Percentiles rank a stretch among this genome's conserved stretches.
These are phyloP conservation scores for Athene cunicularia DNA, from an alignment of 2,113 vertebrate genomes.

Conservation along the genomic window DNA sequence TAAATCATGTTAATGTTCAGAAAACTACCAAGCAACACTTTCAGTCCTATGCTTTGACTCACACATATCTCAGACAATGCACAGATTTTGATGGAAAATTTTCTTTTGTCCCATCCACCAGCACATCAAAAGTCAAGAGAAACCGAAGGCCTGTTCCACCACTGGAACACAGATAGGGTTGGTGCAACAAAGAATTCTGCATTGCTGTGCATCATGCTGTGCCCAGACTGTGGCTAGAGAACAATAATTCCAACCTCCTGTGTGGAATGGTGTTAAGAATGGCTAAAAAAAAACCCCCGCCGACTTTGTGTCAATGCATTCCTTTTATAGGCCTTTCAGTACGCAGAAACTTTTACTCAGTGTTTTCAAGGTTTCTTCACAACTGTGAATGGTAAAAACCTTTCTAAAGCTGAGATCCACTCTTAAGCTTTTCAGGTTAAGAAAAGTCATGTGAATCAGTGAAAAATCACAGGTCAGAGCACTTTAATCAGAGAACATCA, in stretches of 20 bases:
- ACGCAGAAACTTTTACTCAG: not conserved
- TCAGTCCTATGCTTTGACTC: not conserved
- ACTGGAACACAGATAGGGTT: not conserved
- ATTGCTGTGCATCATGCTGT: not conserved
- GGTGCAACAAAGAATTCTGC: not conserved
- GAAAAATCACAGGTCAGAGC: not conserved
- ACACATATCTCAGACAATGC: not conserved
- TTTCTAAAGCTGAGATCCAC: not conserved
- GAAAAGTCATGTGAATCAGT: not conserved
- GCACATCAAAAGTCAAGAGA: not conserved
- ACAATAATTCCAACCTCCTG: not conserved
- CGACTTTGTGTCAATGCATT: not conserved
- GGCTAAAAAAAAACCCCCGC: slow-evolving; percentile 12
- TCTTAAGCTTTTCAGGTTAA: slow-evolving; percentile 4
- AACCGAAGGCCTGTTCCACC: not conserved
- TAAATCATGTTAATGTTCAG: not conserved
- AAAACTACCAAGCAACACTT: not conserved
- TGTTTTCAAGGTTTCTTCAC: slow-evolving; percentile 26
- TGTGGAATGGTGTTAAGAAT: slow-evolving; percentile 7
- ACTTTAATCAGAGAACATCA: not conserved
- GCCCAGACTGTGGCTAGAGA: not conserved
- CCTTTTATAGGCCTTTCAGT: slow-evolving; percentile 8
- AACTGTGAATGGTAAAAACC: not conserved
- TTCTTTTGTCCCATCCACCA: not conserved
- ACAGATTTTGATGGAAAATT: not conserved